Percentiles rank a stretch among this genome's conserved stretches.
phyloP scores from a whole-genome alignment of 2,888 invertebrate genomes.

The Geotrupes spiniger region DNA sequence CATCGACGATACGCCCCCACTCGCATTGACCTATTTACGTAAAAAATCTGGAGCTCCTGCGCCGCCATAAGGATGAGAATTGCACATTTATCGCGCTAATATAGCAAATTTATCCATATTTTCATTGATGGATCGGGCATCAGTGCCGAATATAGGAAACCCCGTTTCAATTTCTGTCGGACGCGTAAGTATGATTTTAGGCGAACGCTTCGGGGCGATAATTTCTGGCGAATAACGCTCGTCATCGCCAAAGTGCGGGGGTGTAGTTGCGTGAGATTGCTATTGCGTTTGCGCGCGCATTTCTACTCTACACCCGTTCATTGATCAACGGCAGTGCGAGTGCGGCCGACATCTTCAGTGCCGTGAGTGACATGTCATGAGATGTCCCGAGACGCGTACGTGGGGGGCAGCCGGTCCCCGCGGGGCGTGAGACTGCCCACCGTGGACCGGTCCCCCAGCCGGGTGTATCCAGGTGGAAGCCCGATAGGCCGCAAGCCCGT shows the following conservation, averaged over 20 bases:
- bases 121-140: slow-evolving; percentile 16
- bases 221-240: not conserved
- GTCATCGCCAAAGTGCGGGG: slow-evolving; percentile 39
- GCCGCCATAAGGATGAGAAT: slow-evolving; percentile 16
- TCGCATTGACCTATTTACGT: slow-evolving; percentile 16
- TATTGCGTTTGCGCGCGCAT: slow-evolving; percentile 41
- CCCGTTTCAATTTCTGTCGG: not conserved
- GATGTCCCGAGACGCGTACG: slow-evolving; percentile 64
- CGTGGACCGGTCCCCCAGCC: slow-evolving; percentile 86
- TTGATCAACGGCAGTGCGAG: slow-evolving; percentile 47
- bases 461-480: slow-evolving; percentile 69
- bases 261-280: slow-evolving; percentile 26
- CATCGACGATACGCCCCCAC: slow-evolving; percentile 5
- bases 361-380: slow-evolving; percentile 45
- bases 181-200: not conserved
- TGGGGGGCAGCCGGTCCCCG: slow-evolving; percentile 64
- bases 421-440: slow-evolving; percentile 75
- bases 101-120: slow-evolving; percentile 9
- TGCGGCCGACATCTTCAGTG: slow-evolving; percentile 41
- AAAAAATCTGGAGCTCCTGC: slow-evolving; percentile 13
- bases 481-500: slow-evolving; percentile 44
- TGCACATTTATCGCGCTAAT: slow-evolving; percentile 2
- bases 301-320: slow-evolving; percentile 50
- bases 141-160: not conserved
- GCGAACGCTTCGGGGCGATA: not conserved